A percentile compares a stretch with the other conserved stretches of the same genome.
Conservation (phyloP, 2,888 invertebrate species). For the Drosophila neonasuta region DNA sequence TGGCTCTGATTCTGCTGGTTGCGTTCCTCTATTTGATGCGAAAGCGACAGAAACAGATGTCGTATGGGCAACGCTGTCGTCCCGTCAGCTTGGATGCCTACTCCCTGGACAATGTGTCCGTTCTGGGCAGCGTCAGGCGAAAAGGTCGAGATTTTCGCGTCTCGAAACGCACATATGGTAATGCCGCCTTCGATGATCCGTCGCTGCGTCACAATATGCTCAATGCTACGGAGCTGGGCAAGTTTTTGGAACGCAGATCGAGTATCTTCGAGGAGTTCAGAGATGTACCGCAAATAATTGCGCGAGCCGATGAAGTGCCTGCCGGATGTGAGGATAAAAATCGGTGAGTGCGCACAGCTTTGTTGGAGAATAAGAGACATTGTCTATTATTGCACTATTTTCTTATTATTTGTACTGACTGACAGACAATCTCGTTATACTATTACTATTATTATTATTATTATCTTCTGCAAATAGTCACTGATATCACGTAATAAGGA, state of each 20-base stretch:
- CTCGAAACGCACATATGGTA: constrained; percentile 94
- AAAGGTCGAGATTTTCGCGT: constrained; percentile 87
- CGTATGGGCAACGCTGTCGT: constrained; percentile 92
- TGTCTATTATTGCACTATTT: no score
- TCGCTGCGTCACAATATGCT: constrained; percentile 87
- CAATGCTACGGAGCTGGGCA: constrained; percentile 89
- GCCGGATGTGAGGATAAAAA: constrained; percentile 95
- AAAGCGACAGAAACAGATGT: constrained; percentile 90
- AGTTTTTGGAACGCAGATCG: constrained; percentile 87
- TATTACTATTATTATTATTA: no score
- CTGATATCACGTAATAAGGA: background rate
- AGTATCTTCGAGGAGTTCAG: constrained; percentile 91
- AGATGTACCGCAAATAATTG: constrained; percentile 90
- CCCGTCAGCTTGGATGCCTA: constrained; percentile 94
- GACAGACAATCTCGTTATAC: no score
- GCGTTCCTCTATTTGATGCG: constrained; percentile 90
- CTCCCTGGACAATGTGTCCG: constrained; percentile 94
- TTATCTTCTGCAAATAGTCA: no score
- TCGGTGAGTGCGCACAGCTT: constrained; percentile 81
- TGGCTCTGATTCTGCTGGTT: constrained; percentile 89
- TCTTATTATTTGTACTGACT: no score
- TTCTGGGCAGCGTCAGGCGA: constrained; percentile 89
- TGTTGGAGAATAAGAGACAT: background rate
- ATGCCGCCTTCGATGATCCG: constrained; percentile 95
- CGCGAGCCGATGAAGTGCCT: constrained; percentile 91